Base-by-base conservation (phyloP, 2,888 invertebrate species). In the Timandra comae region DNA sequence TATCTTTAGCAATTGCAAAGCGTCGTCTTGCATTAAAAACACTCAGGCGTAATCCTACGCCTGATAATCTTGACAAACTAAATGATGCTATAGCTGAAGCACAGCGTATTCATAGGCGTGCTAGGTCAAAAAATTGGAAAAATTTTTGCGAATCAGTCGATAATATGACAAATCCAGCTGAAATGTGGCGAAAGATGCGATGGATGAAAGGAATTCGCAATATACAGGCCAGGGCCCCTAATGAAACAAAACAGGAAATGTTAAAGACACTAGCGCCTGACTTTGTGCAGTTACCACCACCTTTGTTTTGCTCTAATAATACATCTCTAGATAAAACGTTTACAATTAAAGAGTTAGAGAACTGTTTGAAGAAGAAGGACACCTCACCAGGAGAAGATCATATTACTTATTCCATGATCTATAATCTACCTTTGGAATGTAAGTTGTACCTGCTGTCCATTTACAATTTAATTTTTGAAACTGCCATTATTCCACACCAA, bases 251-350 rank as follows among this genome's bases (percentile, higher is more conserved):
- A 12, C 22, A 25, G 1, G 21, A 32, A 1, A 12, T 43, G 5
- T 13, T 43, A 19, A 5, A 12, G 3, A 28, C 9, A 7, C 20
- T 46, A 7, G 31, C 46, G 2, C 41, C 46, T 27, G 46, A 46
- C 27, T 34, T 8, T 29, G 39, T 35, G 0, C 1, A 9, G 3
- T 13, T 30, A 0, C 1, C 7, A 3, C 1, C 9, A 7, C 42
- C 46, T 3, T 7, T 1, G 7, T 33, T 43, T 12, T 7, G 3
- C 1, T 40, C 39, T 4, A 8, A 3, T 7, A 43, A 47, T 19
- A 3, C 8, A 1, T 3, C 7, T 2, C 25, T 42, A 6, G 30
- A 33, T 9, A 13, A 9, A 5, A 12, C 27, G 5, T 30, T 38
- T 7, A 34, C 30, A 11, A 10, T 3, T 3, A 30, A 31, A 12